Evolutionary conservation across 2,888 invertebrate genomes (phyloP).

Genomic region (Sympetrum striolatum): DNA sequence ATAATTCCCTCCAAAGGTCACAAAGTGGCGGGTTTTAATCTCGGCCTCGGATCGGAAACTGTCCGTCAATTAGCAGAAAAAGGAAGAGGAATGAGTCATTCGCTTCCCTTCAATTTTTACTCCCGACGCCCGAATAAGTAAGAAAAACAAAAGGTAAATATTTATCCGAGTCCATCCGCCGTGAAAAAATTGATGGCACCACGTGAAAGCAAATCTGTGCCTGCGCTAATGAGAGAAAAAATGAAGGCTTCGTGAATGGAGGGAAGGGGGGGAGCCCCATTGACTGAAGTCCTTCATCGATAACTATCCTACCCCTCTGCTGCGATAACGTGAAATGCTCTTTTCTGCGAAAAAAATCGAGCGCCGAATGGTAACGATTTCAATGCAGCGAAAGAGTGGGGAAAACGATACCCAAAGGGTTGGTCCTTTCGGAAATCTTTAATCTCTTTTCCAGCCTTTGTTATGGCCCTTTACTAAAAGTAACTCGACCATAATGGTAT

Average conservation of each 20-base stretch:
- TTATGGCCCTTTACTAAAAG: too few relatives aligned
- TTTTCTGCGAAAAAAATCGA: background rate
- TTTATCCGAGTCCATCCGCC: background rate
- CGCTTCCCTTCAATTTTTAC: too few relatives aligned
- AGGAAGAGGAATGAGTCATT: too few relatives aligned
- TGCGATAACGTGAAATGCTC: background rate
- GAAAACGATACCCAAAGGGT: too few relatives aligned
- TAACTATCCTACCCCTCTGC: background rate
- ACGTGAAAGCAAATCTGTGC: background rate
- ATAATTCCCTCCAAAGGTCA: too few relatives aligned
- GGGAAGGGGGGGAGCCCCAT: background rate
- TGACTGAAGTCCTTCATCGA: constrained; percentile 14
- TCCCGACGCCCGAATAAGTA: too few relatives aligned
- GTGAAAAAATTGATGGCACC: background rate
- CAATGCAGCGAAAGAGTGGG: background rate
- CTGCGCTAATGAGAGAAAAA: constrained; percentile 12
- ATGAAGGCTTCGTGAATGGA: background rate
- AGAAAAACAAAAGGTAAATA: background rate
- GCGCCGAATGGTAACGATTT: background rate
- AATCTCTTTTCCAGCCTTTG: too few relatives aligned
- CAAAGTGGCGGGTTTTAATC: too few relatives aligned
- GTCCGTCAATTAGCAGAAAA: background rate
- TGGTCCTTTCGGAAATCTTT: too few relatives aligned
- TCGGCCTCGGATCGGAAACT: background rate
- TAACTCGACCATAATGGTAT: too few relatives aligned